Percentiles rank a stretch among this genome's conserved stretches.
Evolutionary conservation across 2,888 invertebrate species (phyloP).

Genomic region (Pyrgus malvae): DNA sequence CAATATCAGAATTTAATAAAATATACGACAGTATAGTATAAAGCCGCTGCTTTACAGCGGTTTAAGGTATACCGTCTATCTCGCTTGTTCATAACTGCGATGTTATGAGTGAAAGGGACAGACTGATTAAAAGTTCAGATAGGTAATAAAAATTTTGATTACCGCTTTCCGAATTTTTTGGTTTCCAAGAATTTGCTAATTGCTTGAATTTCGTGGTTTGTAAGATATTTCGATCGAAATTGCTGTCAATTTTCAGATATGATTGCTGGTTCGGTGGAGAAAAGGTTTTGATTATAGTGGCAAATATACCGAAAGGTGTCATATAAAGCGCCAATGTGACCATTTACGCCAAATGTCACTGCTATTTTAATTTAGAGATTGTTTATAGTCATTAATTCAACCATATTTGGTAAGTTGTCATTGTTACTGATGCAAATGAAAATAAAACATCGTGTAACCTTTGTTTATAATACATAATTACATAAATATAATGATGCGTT

Average conservation of each 20-base stretch:
- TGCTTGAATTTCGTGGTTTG: conserved; percentile 16
- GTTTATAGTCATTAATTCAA: no score
- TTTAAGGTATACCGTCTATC: conserved; percentile 1
- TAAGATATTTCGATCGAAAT: conserved; percentile 8
- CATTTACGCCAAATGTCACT: background rate
- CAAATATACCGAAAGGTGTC: background rate
- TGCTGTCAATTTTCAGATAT: conserved; percentile 20
- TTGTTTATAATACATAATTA: no score
- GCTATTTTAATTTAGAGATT: no score
- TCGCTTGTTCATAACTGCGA: background rate
- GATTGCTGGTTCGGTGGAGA: conserved; percentile 2
- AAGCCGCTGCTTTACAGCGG: background rate
- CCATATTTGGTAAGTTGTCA: no score
- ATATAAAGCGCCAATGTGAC: conserved; percentile 9
- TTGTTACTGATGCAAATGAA: no score
- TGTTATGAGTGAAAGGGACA: background rate
- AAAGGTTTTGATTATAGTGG: conserved; percentile 12
- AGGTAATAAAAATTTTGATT: conserved; percentile 15
- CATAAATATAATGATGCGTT: no score
- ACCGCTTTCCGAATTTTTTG: background rate
- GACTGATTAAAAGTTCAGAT: background rate
- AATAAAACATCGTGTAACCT: no score
- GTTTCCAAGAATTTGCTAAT: conserved; percentile 25
- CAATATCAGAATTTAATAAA: conserved; percentile 5
- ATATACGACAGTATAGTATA: conserved; percentile 5